Percentiles rank a stretch among this genome's conserved stretches.
These are phyloP conservation scores for Dilophus febrilis DNA, from an alignment of 2,888 invertebrate species.

Conservation along the genomic window DNA sequence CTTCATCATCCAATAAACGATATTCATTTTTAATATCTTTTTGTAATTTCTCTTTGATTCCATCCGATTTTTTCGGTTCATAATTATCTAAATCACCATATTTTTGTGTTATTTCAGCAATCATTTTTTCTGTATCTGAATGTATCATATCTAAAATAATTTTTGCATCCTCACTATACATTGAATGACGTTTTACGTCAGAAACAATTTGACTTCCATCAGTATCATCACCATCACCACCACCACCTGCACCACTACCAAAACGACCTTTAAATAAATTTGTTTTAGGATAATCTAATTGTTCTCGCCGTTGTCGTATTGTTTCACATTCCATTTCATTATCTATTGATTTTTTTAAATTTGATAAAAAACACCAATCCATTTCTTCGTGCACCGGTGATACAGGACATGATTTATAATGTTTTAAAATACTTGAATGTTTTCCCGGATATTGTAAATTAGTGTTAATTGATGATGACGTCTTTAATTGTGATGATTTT, in stretches of 20 bases:
- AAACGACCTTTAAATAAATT: too few relatives aligned
- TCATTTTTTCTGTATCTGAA: slow-evolving; percentile 46
- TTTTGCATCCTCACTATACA: slow-evolving; percentile 34
- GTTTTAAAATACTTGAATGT: slow-evolving; percentile 39
- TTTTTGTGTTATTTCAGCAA: slow-evolving; percentile 44
- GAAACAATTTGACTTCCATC: slow-evolving; percentile 16
- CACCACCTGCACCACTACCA: not conserved
- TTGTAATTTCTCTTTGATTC: slow-evolving; percentile 14
- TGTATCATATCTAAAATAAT: slow-evolving; percentile 44
- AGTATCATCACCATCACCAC: slow-evolving; percentile 10
- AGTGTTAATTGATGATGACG: slow-evolving; percentile 19
- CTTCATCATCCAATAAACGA: slow-evolving; percentile 10
- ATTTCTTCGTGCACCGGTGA: slow-evolving; percentile 69
- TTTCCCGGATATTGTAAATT: too few relatives aligned
- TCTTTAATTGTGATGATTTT: not conserved
- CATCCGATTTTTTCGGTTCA: slow-evolving; percentile 19
- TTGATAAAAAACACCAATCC: slow-evolving; percentile 39
- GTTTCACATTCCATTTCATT: too few relatives aligned
- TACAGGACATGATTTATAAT: slow-evolving; percentile 62
- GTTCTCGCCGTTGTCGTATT: too few relatives aligned
- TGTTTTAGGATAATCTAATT: too few relatives aligned
- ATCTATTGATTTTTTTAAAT: slow-evolving; percentile 16
- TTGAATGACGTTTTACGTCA: slow-evolving; percentile 24
- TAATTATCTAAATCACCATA: slow-evolving; percentile 43
- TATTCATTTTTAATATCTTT: slow-evolving; percentile 24